Base-by-base conservation (phyloP, 2,113 vertebrate genomes). In the Clarias batrachus region DNA sequence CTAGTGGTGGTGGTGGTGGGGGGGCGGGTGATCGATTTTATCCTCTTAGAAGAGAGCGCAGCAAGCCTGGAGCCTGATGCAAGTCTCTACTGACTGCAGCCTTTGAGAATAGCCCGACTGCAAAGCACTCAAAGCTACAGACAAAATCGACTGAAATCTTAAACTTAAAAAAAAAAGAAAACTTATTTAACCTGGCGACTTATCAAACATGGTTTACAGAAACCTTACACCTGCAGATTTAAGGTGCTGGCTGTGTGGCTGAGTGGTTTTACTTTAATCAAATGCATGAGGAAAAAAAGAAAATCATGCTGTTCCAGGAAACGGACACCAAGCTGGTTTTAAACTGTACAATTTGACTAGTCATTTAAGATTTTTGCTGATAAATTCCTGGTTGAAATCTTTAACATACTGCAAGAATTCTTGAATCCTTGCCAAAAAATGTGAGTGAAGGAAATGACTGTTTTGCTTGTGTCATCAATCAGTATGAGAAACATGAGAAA, bases 131-230 rank as follows among this genome's bases (percentile, higher is more conserved):
- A 52, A 27, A 48, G 73, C 73, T 76, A 16, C 74, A 79, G 77
- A 79, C 56, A 21, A 78, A 63, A 59, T 79, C 17, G 56, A 59
- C 56, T 79, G 77, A 79, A 79, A 79, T 59, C 27, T 59, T 79
- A 59, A 27, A 79, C 77, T 33, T 27, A 59, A 30, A 33, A 19
- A 4, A 21, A 27, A 27, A 73, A 73, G 12, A 10, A 16, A 33
- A 70, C 13, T 59, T 33, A 33, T 79, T 79, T 59, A 79, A 79
- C 77, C 77, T 59, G 16, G 77, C 33, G 77, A 79, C 57, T 30
- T 21, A 27, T n/a, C 74, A 78, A 78, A 56, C 56, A 59, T 19
- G 77, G 54, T 33, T 59, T 59, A 33, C 1, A 5, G 77, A 79
- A 79, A 79, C 54, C 27, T 21, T 33, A 79, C 77, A 79, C 77